Evolutionary conservation across 2,888 invertebrate genomes (phyloP), one percentile per base, ranked within the genome.

Genomic region (Mactromeris polynyma): DNA sequence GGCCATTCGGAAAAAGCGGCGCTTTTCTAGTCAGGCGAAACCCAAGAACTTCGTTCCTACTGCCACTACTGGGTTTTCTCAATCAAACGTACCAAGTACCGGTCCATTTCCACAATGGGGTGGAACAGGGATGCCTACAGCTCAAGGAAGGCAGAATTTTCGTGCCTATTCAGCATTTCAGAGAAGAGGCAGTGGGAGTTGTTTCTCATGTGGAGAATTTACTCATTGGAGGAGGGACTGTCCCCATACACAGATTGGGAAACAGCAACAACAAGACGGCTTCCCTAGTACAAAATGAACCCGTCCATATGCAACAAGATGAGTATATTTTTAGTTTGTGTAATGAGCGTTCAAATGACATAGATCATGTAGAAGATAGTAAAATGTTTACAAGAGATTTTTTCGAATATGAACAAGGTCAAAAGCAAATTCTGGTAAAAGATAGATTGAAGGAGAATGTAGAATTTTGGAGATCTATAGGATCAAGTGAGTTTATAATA

Each of bases 341-440:
- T 51, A 73, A 73, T 6, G 31, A 2, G 33, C n/a, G n/a, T n/a
- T 40, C 40, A 7, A 11, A 7, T 40, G 40, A 40, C 40, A 40
- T 11, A 7, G 40, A 26, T 73, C 6, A 31, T 17, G 17, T 17
- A 26, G 11, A 73, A 77, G 64, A n/a, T n/a, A 40, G 78, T 81
- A 40, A 83, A 82, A 19, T 42, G 19, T 87, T 85, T 82, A 89
- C 79, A 19, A 21, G 51, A 31, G 89, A 87, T 42, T 89, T 69
- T 86, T 88, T 26, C 42, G 89, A 91, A 33, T 88, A 88, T 58
- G 88, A 91, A 33, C 81, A 87, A 69, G 85, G 88, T 11, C 79
- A 83, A 42, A 86, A 82, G 33, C 38, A 86, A 6, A 88, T 88
- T 58, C 36, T 90, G 17, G 88, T 90, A n/a, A 90, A 81, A 46